Evolutionary conservation across 2,113 vertebrate species (phyloP), one percentile per base, ranked within the genome.

Genomic region (Spermophilus dauricus): DNA sequence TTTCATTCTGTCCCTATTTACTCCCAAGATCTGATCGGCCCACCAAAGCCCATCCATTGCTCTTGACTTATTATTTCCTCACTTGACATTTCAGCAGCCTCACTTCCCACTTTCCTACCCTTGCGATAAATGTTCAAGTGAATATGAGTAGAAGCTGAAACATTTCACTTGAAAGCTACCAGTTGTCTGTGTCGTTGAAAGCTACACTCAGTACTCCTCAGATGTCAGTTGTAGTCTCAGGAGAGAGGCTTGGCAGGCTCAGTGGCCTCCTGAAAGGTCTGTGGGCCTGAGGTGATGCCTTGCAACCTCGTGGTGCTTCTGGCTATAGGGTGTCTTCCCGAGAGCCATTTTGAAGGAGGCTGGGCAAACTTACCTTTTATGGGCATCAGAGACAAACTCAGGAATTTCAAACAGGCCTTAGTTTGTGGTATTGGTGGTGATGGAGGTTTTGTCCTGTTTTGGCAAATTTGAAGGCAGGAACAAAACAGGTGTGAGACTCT

Each of bases 61-160:
- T 58, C 24, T 42, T 69, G 75, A 87, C 53, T 92, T 89, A 48
- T 22, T 75, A 1, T 89, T 89, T 89, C 75, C 63, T 96, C 48
- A 34, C 56, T 94, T 93, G 72, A 70, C n/a, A 81, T 94, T 96
- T 94, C 91, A 78, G 81, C 85, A 75, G 75, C 70, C 58, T 92
- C 20, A 10, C 39, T 78, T 92, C 92, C 95, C 58, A 72, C 86
- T 91, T 45, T 96, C 42, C 72, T 30, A 39, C 92, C 42, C 77
- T 51, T 51, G 92, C 70, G 82, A 67, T 72, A 12, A 51, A 39
- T 89, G 86, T 81, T 89, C 42, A 82, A 89, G 77, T 82, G 53
- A n/a, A n/a, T n/a, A n/a, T n/a, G n/a, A n/a, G n/a, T n/a, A n/a
- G n/a, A n/a, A n/a, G n/a, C n/a, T n/a, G n/a, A n/a, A n/a, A n/a